phyloP scores from a whole-genome alignment of 1,140 invertebrate genomes.

The Atta colombica region DNA sequence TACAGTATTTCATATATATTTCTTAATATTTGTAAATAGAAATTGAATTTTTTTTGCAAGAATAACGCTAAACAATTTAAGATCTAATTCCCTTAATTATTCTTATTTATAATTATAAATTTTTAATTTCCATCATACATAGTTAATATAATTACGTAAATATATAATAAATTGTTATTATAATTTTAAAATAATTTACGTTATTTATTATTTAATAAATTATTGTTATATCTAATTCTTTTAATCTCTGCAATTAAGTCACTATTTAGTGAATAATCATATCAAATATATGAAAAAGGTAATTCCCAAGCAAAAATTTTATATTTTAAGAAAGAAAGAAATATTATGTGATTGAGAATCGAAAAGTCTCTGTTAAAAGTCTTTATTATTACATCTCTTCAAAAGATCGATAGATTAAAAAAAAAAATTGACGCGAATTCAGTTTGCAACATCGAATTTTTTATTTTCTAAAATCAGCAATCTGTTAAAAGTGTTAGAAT shows the following conservation, averaged over 20 bases:
- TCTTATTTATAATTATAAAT: neutral
- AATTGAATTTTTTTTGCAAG: constrained; percentile 5
- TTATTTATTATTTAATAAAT: constrained; percentile 40
- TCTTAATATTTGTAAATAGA: neutral
- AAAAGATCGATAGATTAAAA: neutral
- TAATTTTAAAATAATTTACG: neutral
- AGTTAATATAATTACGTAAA: constrained; percentile 19
- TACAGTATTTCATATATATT: neutral
- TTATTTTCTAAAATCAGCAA: neutral
- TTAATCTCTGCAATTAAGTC: neutral
- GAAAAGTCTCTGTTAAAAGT: constrained; percentile 29
- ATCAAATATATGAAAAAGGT: neutral
- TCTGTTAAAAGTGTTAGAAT: neutral
- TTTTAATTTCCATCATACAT: neutral
- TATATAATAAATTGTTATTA: neutral
- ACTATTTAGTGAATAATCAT: neutral
- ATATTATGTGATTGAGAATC: neutral
- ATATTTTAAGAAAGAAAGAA: neutral
- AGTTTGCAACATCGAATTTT: constrained; percentile 1
- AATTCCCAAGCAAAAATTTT: neutral
- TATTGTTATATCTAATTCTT: constrained; percentile 2
- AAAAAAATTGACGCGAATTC: constrained; percentile 22
- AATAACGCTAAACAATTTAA: neutral
- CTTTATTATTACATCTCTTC: neutral
- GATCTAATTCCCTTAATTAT: neutral